A percentile compares a stretch with the other conserved stretches of the same genome.
Conservation (phyloP, 1,140 invertebrate genomes). For the Euwallacea similis region DNA sequence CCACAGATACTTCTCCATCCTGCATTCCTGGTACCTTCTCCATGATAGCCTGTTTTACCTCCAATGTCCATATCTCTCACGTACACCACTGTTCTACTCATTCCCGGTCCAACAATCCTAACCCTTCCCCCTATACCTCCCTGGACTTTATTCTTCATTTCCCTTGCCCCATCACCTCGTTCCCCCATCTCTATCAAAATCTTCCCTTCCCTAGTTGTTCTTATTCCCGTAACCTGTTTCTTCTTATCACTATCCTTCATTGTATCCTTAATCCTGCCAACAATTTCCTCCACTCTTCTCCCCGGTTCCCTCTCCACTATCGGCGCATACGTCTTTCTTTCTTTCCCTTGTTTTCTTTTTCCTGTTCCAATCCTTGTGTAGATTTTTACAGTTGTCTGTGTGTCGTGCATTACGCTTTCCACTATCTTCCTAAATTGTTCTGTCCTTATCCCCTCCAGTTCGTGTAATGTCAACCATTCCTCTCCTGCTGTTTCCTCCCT, state of each 20-base stretch:
- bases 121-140: too few species aligned
- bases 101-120: background rate
- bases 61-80: constrained; percentile 21
- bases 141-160: background rate
- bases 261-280: background rate
- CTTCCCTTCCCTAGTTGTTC: constrained; percentile 12
- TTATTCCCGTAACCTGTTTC: constrained; percentile 8
- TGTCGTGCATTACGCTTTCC: constrained; percentile 10
- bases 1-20: constrained; percentile 6
- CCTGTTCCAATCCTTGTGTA: constrained; percentile 5
- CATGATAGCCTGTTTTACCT: background rate
- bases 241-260: background rate
- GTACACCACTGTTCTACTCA: background rate
- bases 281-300: background rate
- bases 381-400: constrained; percentile 2
- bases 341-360: background rate
- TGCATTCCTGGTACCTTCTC: too few species aligned
- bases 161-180: background rate
- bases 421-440: constrained; percentile 16
- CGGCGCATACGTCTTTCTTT: constrained; percentile 1
- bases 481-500: constrained; percentile 6
- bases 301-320: constrained; percentile 3
- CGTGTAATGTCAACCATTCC: constrained; percentile 8
- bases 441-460: constrained; percentile 1
- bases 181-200: constrained; percentile 10